Percentiles rank a stretch among this genome's conserved stretches.
Conservation (phyloP, 1,140 invertebrate genomes). For the Drosophila santomea region DNA sequence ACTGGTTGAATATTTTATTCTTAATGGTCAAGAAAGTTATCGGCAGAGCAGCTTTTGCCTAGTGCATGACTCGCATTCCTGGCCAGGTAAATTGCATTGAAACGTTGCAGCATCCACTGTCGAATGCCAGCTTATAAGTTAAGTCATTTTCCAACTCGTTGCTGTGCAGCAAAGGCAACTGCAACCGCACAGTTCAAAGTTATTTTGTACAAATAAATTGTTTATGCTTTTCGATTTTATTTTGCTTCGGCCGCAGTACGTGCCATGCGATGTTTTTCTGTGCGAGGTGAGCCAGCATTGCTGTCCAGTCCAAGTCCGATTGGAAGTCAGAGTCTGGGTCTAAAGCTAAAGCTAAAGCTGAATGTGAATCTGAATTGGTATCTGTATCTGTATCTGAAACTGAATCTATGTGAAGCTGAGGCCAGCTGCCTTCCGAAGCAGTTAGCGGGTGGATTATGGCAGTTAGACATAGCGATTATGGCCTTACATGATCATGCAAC, state of each 20-base stretch:
- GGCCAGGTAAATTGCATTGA: slow-evolving; percentile 73
- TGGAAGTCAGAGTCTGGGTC: slow-evolving; percentile 7
- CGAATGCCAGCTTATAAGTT: slow-evolving; percentile 77
- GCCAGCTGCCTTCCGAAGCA: slow-evolving; percentile 54
- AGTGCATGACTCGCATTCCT: slow-evolving; percentile 37
- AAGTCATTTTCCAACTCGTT: slow-evolving; percentile 72
- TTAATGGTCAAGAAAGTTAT: neutral
- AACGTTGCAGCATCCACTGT: slow-evolving; percentile 52
- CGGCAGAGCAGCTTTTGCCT: slow-evolving; percentile 23
- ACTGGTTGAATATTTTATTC: too few species aligned
- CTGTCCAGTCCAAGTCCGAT: slow-evolving; percentile 25
- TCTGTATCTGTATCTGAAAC: slow-evolving; percentile 10
- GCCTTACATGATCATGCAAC: slow-evolving; percentile 55
- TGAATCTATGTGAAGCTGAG: slow-evolving; percentile 28
- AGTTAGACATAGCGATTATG: slow-evolving; percentile 54
- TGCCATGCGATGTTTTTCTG: slow-evolving; percentile 24
- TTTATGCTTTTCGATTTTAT: slow-evolving; percentile 78
- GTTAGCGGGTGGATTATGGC: slow-evolving; percentile 67
- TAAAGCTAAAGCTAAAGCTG: neutral
- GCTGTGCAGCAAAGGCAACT: slow-evolving; percentile 35
- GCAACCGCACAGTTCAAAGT: slow-evolving; percentile 57
- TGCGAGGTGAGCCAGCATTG: slow-evolving; percentile 64
- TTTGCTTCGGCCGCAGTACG: slow-evolving; percentile 36
- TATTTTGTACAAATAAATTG: slow-evolving; percentile 76
- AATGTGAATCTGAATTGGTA: too few species aligned